These are phyloP conservation scores for Lepidurus apus DNA, from an alignment of 1,140 invertebrate genomes.

Conservation along the genomic window DNA sequence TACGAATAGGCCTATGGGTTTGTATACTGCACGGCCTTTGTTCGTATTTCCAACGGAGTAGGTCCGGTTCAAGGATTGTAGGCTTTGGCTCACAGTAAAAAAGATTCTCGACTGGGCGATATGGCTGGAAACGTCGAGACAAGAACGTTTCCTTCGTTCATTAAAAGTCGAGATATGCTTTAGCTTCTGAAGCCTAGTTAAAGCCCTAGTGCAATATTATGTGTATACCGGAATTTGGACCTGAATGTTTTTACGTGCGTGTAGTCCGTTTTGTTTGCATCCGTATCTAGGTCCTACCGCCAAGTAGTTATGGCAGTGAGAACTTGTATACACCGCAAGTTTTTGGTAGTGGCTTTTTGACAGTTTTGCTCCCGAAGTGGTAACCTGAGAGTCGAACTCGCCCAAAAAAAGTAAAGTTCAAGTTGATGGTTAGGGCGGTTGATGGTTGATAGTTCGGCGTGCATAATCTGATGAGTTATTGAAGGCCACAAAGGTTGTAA, in stretches of 20 bases:
- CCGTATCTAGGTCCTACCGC: too few relatives aligned
- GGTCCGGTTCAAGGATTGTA: not conserved
- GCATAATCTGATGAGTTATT: conserved; percentile 22
- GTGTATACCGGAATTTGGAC: too few relatives aligned
- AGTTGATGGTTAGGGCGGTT: conserved; percentile 19
- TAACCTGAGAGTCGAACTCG: not conserved
- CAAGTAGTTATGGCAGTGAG: too few relatives aligned
- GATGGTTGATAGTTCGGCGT: conserved; percentile 18
- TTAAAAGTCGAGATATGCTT: too few relatives aligned
- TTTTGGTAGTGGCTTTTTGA: not conserved
- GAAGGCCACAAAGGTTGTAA: conserved; percentile 19
- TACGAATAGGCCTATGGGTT: not conserved
- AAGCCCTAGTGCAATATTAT: too few relatives aligned
- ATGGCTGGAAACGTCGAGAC: not conserved
- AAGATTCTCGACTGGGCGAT: not conserved
- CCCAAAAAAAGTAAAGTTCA: not conserved
- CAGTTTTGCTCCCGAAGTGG: not conserved
- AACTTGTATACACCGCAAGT: too few relatives aligned
- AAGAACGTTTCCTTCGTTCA: not conserved
- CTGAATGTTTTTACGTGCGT: too few relatives aligned
- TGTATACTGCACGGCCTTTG: not conserved
- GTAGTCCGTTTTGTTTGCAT: too few relatives aligned
- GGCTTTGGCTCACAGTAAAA: not conserved
- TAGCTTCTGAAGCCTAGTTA: too few relatives aligned
- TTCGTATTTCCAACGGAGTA: not conserved